These are phyloP conservation scores for Flexamia atlantica DNA, from an alignment of 2,888 invertebrate species.

Conservation along the genomic window DNA sequence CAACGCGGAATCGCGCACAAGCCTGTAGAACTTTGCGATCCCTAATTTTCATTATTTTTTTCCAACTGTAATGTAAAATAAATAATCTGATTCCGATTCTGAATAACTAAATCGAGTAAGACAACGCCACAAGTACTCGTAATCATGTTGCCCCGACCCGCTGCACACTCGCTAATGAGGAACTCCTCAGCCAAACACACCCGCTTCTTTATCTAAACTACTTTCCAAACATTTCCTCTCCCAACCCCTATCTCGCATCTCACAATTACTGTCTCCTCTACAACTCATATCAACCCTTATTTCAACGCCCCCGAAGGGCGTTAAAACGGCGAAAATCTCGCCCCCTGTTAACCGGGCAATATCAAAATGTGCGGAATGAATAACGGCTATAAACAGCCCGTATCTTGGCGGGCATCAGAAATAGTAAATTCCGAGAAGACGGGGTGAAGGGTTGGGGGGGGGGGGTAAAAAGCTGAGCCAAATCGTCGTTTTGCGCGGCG, in stretches of 20 bases:
- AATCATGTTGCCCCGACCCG: no score
- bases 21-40: no score
- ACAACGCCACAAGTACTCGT: no score
- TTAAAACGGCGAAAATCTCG: conserved; percentile 43
- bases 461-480: conserved; percentile 29
- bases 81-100: no score
- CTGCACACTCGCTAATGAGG: not conserved
- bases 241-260: conserved; percentile 7
- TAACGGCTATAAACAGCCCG: conserved; percentile 34
- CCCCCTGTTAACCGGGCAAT: conserved; percentile 44
- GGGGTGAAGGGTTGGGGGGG: not conserved
- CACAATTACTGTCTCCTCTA: conserved; percentile 31
- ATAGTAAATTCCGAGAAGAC: conserved; percentile 16
- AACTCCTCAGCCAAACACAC: not conserved
- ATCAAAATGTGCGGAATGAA: conserved; percentile 54
- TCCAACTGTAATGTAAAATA: no score
- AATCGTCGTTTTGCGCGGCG: conserved; percentile 57
- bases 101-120: no score
- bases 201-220: not conserved
- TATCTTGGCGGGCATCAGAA: conserved; percentile 57
- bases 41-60: no score
- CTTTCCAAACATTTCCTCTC: conserved; percentile 4
- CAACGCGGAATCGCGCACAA: no score
- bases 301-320: conserved; percentile 23
- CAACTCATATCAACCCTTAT: conserved; percentile 38